Percentiles rank a stretch among this genome's conserved stretches.
Conservation (phyloP, 2,113 vertebrate genomes). For the Mus musculus region GRCm39 chr1:22015001-22015500, state of each 20-base stretch:
- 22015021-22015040: not conserved
- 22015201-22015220: not conserved
- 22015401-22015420: not conserved
- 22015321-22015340: not conserved
- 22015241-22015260: not conserved
- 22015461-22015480: slow-evolving; percentile 1
- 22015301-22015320: not conserved
- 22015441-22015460: not conserved
- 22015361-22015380: not conserved
- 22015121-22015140: not conserved
- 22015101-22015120: not conserved
- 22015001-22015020: not conserved
- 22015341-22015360: not conserved
- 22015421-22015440: not conserved
- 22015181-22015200: not conserved
- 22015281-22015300: not conserved
- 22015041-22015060: not conserved
- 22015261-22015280: not conserved
- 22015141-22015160: not conserved
- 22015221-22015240: not conserved
- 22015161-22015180: not conserved
- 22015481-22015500: not conserved
- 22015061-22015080: not conserved
- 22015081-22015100: slow-evolving; percentile 10
- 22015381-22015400: not conserved